A percentile compares a stretch with the other conserved stretches of the same genome.
phyloP scores from a whole-genome alignment of 2,888 invertebrate species.

The Aleiodes alternator region DNA sequence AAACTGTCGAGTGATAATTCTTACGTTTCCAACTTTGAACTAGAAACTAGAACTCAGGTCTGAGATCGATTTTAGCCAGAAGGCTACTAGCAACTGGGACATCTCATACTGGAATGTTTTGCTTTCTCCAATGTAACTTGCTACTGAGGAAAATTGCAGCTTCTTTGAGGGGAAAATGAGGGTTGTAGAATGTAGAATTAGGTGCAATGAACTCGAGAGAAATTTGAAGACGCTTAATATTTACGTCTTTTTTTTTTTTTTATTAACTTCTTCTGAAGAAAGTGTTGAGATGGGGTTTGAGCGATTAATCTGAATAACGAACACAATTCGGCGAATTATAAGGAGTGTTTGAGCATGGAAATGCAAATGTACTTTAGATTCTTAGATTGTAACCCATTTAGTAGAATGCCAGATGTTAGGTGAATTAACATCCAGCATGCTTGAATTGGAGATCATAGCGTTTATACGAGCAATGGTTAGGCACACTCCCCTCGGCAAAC shows the following conservation, averaged over 20 bases:
- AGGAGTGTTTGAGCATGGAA: too few species aligned
- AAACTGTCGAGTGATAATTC: background rate
- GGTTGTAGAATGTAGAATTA: constrained; percentile 6
- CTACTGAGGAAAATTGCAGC: background rate
- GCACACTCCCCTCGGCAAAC: constrained; percentile 28
- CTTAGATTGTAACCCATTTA: background rate
- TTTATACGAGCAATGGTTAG: constrained; percentile 23
- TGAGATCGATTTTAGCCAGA: constrained; percentile 18
- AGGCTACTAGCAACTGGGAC: constrained; percentile 22
- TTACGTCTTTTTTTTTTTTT: too few species aligned
- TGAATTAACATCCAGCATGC: constrained; percentile 51
- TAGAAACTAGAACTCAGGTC: constrained; percentile 1
- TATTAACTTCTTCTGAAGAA: too few species aligned
- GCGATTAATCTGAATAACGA: too few species aligned
- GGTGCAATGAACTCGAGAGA: background rate
- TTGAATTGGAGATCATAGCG: constrained; percentile 23
- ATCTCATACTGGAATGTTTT: constrained; percentile 20
- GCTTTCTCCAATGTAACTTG: background rate
- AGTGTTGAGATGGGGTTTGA: too few species aligned
- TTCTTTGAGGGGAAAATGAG: background rate
- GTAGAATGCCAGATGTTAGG: constrained; percentile 8
- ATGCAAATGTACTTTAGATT: background rate
- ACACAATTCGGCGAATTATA: too few species aligned
- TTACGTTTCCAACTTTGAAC: background rate
- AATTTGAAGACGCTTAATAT: too few species aligned